Percentiles rank a stretch among this genome's conserved stretches.
Evolutionary conservation across 2,888 invertebrate species (phyloP).

Genomic region (Heliconius cydno): DNA sequence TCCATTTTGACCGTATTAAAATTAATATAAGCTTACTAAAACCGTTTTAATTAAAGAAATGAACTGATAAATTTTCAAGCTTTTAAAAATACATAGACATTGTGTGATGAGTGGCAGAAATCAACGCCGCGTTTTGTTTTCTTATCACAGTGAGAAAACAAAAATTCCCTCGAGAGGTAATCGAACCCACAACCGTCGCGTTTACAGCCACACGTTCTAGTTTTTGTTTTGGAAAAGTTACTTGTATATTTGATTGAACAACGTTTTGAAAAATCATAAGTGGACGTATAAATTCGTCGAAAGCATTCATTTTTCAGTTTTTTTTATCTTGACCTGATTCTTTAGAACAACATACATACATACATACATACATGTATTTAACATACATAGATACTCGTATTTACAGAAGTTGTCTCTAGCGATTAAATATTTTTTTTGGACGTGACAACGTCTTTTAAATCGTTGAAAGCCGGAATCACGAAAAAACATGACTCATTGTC

Average conservation of each 20-base stretch:
- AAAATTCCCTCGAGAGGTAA: background rate
- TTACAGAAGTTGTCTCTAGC: background rate
- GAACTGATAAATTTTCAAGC: too few species aligned
- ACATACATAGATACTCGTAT: background rate
- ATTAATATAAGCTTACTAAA: too few species aligned
- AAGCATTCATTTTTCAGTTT: background rate
- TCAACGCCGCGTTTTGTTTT: too few species aligned
- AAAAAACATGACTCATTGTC: background rate
- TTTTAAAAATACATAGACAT: too few species aligned
- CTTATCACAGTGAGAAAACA: background rate
- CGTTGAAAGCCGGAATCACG: too few species aligned
- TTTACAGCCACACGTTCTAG: background rate
- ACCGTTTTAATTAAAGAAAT: too few species aligned
- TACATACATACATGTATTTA: too few species aligned
- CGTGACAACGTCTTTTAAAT: too few species aligned
- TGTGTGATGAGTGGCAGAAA: too few species aligned
- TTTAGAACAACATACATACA: background rate
- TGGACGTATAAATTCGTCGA: background rate
- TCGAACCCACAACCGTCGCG: background rate
- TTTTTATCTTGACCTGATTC: slow-evolving; percentile 15
- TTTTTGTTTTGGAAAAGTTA: background rate
- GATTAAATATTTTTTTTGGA: too few species aligned
- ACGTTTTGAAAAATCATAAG: background rate
- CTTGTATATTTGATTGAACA: background rate
- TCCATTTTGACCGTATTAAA: too few species aligned